Evolutionary conservation across 2,888 invertebrate species (phyloP), one percentile per base, ranked within the genome.

Genomic region (Phengaris alcon): DNA sequence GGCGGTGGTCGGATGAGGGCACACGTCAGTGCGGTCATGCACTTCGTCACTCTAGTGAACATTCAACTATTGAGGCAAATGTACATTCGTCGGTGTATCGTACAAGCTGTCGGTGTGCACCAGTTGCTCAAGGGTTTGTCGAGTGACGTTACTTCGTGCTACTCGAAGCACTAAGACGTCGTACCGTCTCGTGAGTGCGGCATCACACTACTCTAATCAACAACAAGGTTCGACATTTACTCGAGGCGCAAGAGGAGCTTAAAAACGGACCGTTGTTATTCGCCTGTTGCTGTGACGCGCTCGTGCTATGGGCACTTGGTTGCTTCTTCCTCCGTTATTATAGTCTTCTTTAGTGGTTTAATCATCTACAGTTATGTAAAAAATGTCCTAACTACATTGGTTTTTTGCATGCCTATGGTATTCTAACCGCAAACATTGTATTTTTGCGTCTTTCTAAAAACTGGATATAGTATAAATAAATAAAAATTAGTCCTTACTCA

Each of bases 131-230:
- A 93, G 93, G 93, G 87, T 90, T 93, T 87, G 78, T 87, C 82
- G 82, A 82, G 81, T 82, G 84, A 78, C 80, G 79, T 77, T 80
- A 85, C 87, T 90, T 88, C 89, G 90, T 86, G 85, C 35, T 35
- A 85, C 88, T 87, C 87, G 85, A 92, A 92, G 93, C 92, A 86
- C 85, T 88, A 84, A 79, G 87, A 85, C 88, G 84, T 86, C 86
- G 87, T 87, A 86, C 88, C 87, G 86, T 84, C 87, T 85, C 85
- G 83, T 85, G 85, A 85, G 91, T 92, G 91, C 90, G 87, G 88
- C 92, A 92, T 89, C 84, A 91, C 91, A 93, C 92, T 93, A 93
- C 89, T 84, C 93, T 91, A 93, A 88, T 90, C 85, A 91, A 92
- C 90, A 92, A 88, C 90, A 91, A 92, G 87, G 89, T 84, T 90